Conservation (phyloP, 1,140 invertebrate species). For the Phymastichus coffea region DNA sequence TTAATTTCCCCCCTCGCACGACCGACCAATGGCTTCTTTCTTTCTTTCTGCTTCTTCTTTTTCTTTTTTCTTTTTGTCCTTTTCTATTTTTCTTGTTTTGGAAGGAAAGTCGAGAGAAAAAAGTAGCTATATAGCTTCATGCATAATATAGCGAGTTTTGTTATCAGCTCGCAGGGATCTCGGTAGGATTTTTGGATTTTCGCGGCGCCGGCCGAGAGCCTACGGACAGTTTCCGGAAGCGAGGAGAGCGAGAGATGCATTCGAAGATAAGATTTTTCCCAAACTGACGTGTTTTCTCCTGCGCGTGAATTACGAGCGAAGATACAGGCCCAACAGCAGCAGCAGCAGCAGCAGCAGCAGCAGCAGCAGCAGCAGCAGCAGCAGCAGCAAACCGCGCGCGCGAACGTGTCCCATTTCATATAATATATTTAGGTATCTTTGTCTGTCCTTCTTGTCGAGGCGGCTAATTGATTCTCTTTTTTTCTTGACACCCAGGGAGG, state of each 20-base stretch:
- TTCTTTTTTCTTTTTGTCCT: too few relatives aligned
- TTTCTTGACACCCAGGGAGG: conserved; percentile 33
- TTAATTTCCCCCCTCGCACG: conserved; percentile 13
- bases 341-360: background rate
- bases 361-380: background rate
- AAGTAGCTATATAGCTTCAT: too few relatives aligned
- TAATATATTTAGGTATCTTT: conserved; percentile 48
- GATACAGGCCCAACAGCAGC: too few relatives aligned
- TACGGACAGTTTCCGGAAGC: conserved; percentile 54
- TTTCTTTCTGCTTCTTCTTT: too few relatives aligned
- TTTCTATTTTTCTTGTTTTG: too few relatives aligned
- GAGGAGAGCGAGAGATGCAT: conserved; percentile 49
- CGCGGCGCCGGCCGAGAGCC: conserved; percentile 31
- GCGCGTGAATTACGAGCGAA: background rate
- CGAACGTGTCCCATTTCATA: background rate
- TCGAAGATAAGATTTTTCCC: conserved; percentile 30
- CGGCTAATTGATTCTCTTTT: conserved; percentile 43
- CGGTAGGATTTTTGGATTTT: conserved; percentile 5
- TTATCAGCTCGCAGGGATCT: background rate
- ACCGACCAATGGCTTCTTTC: conserved; percentile 19
- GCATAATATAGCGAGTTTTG: background rate
- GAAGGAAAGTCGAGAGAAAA: conserved; percentile 13
- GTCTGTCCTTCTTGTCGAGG: too few relatives aligned
- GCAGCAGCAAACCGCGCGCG: background rate
- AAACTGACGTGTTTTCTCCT: background rate